Percentiles rank a stretch among this genome's conserved stretches.
phyloP scores from a whole-genome alignment of 2,888 invertebrate species.

The Blastobasis lacticolella region DNA sequence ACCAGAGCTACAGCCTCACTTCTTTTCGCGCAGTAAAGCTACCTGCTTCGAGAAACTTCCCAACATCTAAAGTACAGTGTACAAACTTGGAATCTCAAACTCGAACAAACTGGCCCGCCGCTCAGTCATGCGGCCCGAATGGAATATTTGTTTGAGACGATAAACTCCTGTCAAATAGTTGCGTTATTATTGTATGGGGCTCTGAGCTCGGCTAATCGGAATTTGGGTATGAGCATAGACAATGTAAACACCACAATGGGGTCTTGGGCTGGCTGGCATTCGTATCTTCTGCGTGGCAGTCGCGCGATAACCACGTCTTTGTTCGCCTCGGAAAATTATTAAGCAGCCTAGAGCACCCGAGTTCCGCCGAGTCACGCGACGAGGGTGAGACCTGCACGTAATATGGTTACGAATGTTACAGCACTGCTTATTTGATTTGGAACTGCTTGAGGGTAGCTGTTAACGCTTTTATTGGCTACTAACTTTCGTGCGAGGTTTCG shows the following conservation, averaged over 20 bases:
- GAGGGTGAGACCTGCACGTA: slow-evolving; percentile 29
- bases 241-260: slow-evolving; percentile 71
- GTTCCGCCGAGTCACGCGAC: slow-evolving; percentile 40
- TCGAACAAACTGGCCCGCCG: slow-evolving; percentile 27
- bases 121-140: slow-evolving; percentile 18
- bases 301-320: slow-evolving; percentile 68
- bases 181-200: slow-evolving; percentile 23
- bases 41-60: slow-evolving; percentile 26
- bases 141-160: slow-evolving; percentile 17
- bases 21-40: slow-evolving; percentile 15
- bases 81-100: slow-evolving; percentile 26
- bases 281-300: slow-evolving; percentile 65
- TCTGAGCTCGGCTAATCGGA: slow-evolving; percentile 59
- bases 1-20: not conserved
- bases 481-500: no score
- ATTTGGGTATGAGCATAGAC: slow-evolving; percentile 66
- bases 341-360: slow-evolving; percentile 53
- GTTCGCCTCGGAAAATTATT: slow-evolving; percentile 66
- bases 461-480: no score
- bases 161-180: slow-evolving; percentile 10
- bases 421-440: no score
- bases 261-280: slow-evolving; percentile 49
- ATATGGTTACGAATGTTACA: no score
- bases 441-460: no score
- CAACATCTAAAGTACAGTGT: slow-evolving; percentile 23